Evolutionary conservation across 2,797 vertebrate species (phyloP).

Genomic region (Syngnathus rostellatus): DNA sequence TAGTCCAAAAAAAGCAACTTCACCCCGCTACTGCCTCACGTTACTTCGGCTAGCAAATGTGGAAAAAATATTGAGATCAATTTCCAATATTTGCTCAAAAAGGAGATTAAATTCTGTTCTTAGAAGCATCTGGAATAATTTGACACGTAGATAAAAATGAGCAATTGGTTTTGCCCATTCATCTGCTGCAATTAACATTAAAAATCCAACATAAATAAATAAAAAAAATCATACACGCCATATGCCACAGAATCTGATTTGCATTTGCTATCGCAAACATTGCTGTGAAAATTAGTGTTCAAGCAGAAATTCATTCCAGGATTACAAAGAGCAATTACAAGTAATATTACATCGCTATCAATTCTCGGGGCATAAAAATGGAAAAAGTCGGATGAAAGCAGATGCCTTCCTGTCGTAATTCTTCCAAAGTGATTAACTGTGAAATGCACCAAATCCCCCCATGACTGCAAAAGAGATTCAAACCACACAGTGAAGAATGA

Average conservation of each 20-base stretch:
- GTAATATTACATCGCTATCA: slow-evolving; percentile 48
- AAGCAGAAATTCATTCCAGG: slow-evolving; percentile 34
- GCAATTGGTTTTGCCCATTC: slow-evolving; percentile 29
- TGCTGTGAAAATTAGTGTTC: slow-evolving; percentile 27
- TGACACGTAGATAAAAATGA: slow-evolving; percentile 37
- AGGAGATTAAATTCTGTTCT: slow-evolving; percentile 16
- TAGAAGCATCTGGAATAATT: slow-evolving; percentile 33
- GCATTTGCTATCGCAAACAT: slow-evolving; percentile 13
- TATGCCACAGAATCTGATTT: slow-evolving; percentile 15
- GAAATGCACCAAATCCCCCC: slow-evolving; percentile 58
- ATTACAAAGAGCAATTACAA: slow-evolving; percentile 59
- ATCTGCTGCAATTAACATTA: slow-evolving; percentile 39
- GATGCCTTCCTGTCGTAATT: slow-evolving; percentile 38
- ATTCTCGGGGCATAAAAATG: slow-evolving; percentile 35
- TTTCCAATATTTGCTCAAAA: too few species aligned
- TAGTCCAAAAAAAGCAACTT: slow-evolving; percentile 16
- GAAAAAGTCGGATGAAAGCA: slow-evolving; percentile 19
- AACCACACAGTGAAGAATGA: slow-evolving; percentile 25
- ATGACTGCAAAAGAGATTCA: slow-evolving; percentile 46
- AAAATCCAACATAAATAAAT: slow-evolving; percentile 28
- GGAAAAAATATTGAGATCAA: too few species aligned
- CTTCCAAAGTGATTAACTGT: slow-evolving; percentile 62
- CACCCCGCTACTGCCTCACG: neutral
- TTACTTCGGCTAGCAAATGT: neutral
- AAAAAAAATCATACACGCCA: slow-evolving; percentile 24